These are phyloP conservation scores for Mormoops blainvillei DNA, from an alignment of 2,113 vertebrate species.

Conservation along the genomic window DNA sequence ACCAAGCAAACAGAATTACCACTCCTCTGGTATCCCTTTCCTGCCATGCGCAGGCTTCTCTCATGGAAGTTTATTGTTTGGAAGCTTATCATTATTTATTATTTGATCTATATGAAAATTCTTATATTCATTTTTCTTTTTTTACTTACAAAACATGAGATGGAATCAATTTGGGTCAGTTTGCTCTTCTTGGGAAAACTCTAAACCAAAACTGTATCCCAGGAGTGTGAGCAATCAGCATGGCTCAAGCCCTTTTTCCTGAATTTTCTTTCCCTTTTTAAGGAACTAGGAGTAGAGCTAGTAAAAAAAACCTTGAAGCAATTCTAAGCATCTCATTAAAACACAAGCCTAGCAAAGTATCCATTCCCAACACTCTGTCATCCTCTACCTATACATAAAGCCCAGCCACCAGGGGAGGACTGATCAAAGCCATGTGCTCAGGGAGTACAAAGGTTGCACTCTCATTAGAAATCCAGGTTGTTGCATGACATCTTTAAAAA, in stretches of 20 bases:
- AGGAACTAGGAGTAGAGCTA: neutral
- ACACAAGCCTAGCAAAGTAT: neutral
- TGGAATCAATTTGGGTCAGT: neutral
- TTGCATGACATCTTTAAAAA: neutral
- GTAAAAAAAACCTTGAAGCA: neutral
- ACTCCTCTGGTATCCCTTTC: neutral
- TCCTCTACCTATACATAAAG: neutral
- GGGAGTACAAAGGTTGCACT: neutral
- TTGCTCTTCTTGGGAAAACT: neutral
- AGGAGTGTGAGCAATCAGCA: neutral
- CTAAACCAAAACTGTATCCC: neutral
- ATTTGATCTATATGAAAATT: neutral
- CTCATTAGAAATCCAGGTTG: neutral
- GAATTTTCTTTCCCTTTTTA: constrained; percentile 13
- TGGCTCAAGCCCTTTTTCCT: neutral
- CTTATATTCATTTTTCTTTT: neutral
- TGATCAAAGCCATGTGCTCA: neutral
- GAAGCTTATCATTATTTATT: neutral
- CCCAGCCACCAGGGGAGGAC: neutral
- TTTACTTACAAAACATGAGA: neutral
- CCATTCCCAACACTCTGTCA: neutral
- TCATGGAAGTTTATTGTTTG: neutral
- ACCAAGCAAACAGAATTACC: neutral
- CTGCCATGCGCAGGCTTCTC: neutral
- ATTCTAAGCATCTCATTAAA: constrained; percentile 24